Evolutionary conservation across 2,113 vertebrate species (phyloP).

Genomic region (Leiothrix lutea): DNA sequence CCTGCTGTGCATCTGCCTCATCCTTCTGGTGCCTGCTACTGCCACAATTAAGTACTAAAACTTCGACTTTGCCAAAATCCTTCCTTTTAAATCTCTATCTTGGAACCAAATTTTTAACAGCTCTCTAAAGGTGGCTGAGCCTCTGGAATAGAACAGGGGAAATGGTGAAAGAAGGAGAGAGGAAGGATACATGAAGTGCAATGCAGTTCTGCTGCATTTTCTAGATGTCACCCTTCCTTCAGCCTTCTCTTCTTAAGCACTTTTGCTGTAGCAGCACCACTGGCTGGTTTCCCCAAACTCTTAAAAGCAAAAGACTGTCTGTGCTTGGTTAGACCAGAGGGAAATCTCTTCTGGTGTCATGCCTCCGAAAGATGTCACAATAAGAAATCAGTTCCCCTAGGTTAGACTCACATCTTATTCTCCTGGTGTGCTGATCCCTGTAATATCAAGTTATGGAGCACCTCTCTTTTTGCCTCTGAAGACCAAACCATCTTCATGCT

Average conservation of each 20-base stretch:
- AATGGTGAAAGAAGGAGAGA: not conserved
- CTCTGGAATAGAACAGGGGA: not conserved
- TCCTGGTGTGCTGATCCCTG: not conserved
- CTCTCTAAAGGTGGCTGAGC: not conserved
- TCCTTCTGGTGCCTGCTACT: too few species aligned
- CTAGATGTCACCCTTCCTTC: not conserved
- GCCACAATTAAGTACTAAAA: not conserved
- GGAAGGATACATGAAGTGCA: not conserved
- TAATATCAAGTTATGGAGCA: not conserved
- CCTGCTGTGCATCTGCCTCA: too few species aligned
- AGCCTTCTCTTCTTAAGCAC: not conserved
- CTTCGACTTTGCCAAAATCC: not conserved
- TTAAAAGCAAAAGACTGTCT: not conserved
- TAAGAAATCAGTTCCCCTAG: not conserved
- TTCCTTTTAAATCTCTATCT: not conserved
- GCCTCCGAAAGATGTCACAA: not conserved
- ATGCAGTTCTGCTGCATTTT: not conserved
- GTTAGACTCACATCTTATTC: not conserved
- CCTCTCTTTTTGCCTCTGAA: not conserved
- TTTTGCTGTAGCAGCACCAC: not conserved
- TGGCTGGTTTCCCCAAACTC: not conserved
- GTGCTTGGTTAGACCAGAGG: not conserved
- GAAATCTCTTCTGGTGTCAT: not conserved
- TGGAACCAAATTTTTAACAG: not conserved
- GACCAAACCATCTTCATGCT: not conserved